Evolutionary conservation across 2,888 invertebrate genomes (phyloP).

Genomic region (Harmothoe impar): DNA sequence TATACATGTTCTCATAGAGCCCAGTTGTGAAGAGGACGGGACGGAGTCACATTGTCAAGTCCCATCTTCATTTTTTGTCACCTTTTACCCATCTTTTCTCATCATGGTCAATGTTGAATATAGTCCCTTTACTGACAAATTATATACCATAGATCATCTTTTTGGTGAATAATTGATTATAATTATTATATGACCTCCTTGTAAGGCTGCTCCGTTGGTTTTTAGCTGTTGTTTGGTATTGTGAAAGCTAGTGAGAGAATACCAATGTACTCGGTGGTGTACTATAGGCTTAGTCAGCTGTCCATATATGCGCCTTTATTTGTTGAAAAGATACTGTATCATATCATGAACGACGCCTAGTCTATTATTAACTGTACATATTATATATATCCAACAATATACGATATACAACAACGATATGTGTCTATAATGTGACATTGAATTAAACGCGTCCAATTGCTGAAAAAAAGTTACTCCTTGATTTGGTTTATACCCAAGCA

Average conservation of each 20-base stretch:
- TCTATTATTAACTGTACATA: slow-evolving; percentile 24
- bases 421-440: slow-evolving; percentile 23
- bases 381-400: no score
- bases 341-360: slow-evolving; percentile 28
- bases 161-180: not conserved
- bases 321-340: slow-evolving; percentile 37
- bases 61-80: not conserved
- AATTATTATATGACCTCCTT: not conserved
- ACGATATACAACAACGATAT: not conserved
- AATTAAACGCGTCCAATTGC: slow-evolving; percentile 51
- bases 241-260: not conserved
- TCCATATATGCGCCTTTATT: slow-evolving; percentile 34
- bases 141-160: not conserved
- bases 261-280: not conserved
- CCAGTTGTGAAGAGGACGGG: no score
- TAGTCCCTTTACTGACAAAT: not conserved
- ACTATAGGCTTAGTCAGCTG: not conserved
- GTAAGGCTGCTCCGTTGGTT: not conserved
- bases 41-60: not conserved
- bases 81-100: not conserved
- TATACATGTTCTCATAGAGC: no score
- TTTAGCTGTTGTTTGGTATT: slow-evolving; percentile 49
- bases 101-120: slow-evolving; percentile 2
- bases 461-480: not conserved
- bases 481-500: no score